Base-by-base conservation (phyloP, 2,888 invertebrate genomes). In the Monoplex corrugatus region DNA sequence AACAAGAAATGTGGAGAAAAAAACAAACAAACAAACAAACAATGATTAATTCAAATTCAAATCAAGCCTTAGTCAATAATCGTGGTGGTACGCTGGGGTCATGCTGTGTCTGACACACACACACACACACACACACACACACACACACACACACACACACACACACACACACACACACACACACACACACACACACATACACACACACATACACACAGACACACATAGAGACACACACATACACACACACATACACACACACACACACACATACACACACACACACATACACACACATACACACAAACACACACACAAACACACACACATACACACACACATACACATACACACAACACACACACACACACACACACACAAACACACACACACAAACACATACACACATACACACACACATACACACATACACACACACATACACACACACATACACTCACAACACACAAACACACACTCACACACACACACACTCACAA, bases 401-500 rank as follows among this genome's bases (percentile, higher is more conserved):
- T n/a, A 68, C 68, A 68, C 68, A 68, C 68, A 68, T n/a, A 68
- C 68, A 68, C 68, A 68, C 68, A 10, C 68, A 68, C 68, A 68
- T n/a, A 10, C 68, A 68, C 68, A 68, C 68, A 68, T n/a, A 68
- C 23, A 68, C 19, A 68, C 63, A 63, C 23, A 68, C 19, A 68
- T n/a, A 63, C 63, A 63, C 63, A 23, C 68, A 13, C 28, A 68
- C 19, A 23, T 8, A n/a, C 68, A 68, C 8, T 63, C 23, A 16
- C 28, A 3, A 63, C 28, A 3, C 45, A 8, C 8, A 2, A 28
- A 23, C 87, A 87, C 80, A 57, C n/a, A 78, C 84, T 80, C 91
- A 90, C 87, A 91, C 90, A 45, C 92, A 92, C 85, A 93, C 93
- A 1, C 68, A n/a, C n/a, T n/a, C n/a, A n/a, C n/a, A n/a, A n/a